Percentiles rank a stretch among this genome's conserved stretches.
phyloP scores from a whole-genome alignment of 2,797 vertebrate species.

The Malacoraja senta region DNA sequence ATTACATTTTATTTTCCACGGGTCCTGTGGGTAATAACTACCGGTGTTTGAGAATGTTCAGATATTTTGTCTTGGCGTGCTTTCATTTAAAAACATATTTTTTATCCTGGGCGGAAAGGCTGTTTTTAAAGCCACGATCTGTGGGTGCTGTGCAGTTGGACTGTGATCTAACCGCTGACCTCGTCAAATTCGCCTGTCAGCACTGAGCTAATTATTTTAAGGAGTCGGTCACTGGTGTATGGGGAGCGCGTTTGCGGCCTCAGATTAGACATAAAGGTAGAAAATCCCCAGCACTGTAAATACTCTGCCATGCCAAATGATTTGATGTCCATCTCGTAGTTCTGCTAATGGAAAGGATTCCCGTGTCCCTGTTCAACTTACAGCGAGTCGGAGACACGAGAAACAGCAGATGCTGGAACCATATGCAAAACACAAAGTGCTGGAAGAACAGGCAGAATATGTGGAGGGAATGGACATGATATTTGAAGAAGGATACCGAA shows the following conservation, averaged over 20 bases:
- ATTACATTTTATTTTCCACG: too few species aligned
- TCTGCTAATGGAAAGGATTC: not conserved
- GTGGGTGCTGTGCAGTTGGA: not conserved
- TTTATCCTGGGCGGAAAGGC: not conserved
- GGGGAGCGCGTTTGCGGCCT: not conserved
- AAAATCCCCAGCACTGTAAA: too few species aligned
- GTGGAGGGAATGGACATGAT: too few species aligned
- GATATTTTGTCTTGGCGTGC: not conserved
- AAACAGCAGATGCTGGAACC: too few species aligned
- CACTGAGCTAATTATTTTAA: not conserved
- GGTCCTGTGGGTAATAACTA: not conserved
- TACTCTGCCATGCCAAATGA: not conserved
- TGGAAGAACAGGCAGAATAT: too few species aligned
- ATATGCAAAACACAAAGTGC: too few species aligned
- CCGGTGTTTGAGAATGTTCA: not conserved
- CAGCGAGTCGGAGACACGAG: too few species aligned
- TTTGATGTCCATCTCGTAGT: not conserved
- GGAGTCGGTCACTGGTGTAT: too few species aligned
- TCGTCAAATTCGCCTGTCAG: not conserved
- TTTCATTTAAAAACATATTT: too few species aligned
- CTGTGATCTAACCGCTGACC: not conserved
- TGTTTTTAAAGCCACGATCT: not conserved
- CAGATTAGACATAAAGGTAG: not conserved
- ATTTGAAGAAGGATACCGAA: too few species aligned
- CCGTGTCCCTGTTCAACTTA: not conserved